Conservation (phyloP, 2,113 vertebrate genomes). For the Zootoca vivipara region DNA sequence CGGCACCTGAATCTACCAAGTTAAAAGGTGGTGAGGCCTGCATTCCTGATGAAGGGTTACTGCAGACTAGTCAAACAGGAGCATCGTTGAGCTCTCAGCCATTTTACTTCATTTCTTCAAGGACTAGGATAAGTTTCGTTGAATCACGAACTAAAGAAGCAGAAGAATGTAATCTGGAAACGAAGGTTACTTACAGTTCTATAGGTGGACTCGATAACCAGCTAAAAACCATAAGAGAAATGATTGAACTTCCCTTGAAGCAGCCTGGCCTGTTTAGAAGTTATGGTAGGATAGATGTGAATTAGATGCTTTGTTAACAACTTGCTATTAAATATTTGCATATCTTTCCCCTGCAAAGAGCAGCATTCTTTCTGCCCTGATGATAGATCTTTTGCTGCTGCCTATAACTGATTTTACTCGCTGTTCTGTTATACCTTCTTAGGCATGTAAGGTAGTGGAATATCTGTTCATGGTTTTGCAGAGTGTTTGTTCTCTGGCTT, state of each 20-base stretch:
- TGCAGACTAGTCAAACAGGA: constrained; percentile 54
- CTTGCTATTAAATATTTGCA: constrained; percentile 16
- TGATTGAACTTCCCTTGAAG: constrained; percentile 91
- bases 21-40: constrained; percentile 34
- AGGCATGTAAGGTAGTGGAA: too few relatives aligned
- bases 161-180: constrained; percentile 49
- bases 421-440: neutral
- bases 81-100: constrained; percentile 67
- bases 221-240: constrained; percentile 87
- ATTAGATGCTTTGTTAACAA: constrained; percentile 31
- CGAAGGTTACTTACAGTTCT: constrained; percentile 87
- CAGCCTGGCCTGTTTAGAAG: constrained; percentile 87
- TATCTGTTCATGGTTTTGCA: neutral
- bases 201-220: constrained; percentile 91
- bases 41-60: constrained; percentile 12
- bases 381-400: neutral
- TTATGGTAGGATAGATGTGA: constrained; percentile 80
- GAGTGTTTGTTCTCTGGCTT: neutral
- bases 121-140: constrained; percentile 79
- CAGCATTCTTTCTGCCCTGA: neutral
- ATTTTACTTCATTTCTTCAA: constrained; percentile 86
- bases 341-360: neutral
- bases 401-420: neutral
- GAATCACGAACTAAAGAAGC: constrained; percentile 23
- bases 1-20: constrained; percentile 16